These are phyloP conservation scores for Scaptomyza cyrtandrae DNA, from an alignment of 2,888 invertebrate genomes.

Conservation along the genomic window DNA sequence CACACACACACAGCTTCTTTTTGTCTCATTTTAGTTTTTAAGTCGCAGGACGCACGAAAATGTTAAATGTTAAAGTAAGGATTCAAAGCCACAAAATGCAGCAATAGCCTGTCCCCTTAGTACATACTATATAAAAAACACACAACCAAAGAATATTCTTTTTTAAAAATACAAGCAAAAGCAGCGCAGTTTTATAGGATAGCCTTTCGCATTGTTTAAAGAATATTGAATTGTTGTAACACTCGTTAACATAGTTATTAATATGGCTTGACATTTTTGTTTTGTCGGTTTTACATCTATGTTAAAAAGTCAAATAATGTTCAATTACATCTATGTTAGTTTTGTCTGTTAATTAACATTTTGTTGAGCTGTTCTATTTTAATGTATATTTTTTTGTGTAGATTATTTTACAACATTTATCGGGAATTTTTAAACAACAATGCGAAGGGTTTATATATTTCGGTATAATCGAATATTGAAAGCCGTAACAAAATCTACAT, in stretches of 20 bases:
- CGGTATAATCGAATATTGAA: constrained; percentile 17
- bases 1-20: constrained; percentile 17
- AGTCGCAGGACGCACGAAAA: constrained; percentile 23
- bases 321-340: not conserved
- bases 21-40: constrained; percentile 34
- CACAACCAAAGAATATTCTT: constrained; percentile 64
- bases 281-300: no score
- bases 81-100: constrained; percentile 10
- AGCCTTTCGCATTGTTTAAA: constrained; percentile 35
- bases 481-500: not conserved
- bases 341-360: not conserved
- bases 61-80: constrained; percentile 7
- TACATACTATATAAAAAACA: constrained; percentile 14
- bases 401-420: not conserved
- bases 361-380: not conserved
- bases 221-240: not conserved
- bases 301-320: not conserved
- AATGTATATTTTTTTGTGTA: not conserved
- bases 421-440: not conserved
- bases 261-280: no score
- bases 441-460: constrained; percentile 34
- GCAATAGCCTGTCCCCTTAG: constrained; percentile 28
- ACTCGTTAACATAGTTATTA: no score
- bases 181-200: constrained; percentile 1
- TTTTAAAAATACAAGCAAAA: constrained; percentile 23